Evolutionary conservation across 2,797 vertebrate genomes (phyloP).

Genomic region (Eulemur albifrons): DNA sequence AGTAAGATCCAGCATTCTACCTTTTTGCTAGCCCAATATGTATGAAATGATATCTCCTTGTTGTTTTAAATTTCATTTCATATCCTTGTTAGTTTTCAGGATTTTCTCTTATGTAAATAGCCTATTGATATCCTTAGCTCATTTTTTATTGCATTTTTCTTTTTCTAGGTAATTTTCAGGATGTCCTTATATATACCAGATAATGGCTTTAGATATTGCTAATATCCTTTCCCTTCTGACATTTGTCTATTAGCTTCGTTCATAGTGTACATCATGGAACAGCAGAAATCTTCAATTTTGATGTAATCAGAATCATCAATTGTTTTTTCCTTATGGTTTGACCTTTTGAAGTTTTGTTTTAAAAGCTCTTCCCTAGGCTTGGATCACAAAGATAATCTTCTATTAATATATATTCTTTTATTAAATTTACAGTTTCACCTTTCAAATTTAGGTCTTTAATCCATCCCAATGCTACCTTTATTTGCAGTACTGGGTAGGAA

Average conservation of each 20-base stretch:
- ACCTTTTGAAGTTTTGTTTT: conserved; percentile 44
- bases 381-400: conserved; percentile 50
- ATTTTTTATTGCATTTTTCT: neutral
- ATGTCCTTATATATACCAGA: neutral
- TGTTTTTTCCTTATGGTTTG: conserved; percentile 22
- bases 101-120: conserved; percentile 6
- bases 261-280: neutral
- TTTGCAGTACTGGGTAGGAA: neutral
- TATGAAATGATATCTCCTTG: neutral
- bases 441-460: neutral
- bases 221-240: conserved; percentile 24
- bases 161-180: neutral
- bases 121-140: neutral
- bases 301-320: neutral
- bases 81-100: neutral
- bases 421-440: conserved; percentile 43
- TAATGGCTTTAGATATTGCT: neutral
- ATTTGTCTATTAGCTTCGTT: conserved; percentile 42
- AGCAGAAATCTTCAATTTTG: conserved; percentile 41
- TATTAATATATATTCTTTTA: neutral
- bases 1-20: neutral
- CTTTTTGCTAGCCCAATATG: neutral
- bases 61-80: neutral
- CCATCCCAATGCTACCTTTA: neutral
- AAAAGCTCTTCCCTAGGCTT: conserved; percentile 34